Percentiles rank a stretch among this genome's conserved stretches.
Conservation (phyloP, 2,888 invertebrate genomes). For the Lasioglossum figueresi region DNA sequence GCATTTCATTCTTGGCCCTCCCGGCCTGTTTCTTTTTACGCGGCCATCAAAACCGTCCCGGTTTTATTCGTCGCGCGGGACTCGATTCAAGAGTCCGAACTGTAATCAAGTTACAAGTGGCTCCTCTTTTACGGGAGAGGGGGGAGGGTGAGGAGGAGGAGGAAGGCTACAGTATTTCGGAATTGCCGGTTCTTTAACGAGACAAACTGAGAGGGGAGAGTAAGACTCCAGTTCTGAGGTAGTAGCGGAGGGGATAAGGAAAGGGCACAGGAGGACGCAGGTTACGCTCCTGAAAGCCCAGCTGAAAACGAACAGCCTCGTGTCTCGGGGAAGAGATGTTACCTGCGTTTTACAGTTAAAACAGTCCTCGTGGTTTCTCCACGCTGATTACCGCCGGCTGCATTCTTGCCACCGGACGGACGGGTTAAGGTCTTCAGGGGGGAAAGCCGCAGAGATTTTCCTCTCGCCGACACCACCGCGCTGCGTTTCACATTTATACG, state of each 20-base stretch:
- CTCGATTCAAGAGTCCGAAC: slow-evolving; percentile 23
- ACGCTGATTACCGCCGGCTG: slow-evolving; percentile 53
- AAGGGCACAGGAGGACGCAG: neutral
- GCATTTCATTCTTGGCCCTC: slow-evolving; percentile 11
- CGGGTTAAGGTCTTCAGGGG: slow-evolving; percentile 27
- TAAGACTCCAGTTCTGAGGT: neutral
- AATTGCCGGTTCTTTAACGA: slow-evolving; percentile 35
- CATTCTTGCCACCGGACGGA: slow-evolving; percentile 51
- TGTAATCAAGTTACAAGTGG: slow-evolving; percentile 48
- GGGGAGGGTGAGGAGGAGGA: neutral
- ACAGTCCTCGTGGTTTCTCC: slow-evolving; percentile 54
- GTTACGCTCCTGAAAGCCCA: slow-evolving; percentile 50
- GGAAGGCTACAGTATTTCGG: slow-evolving; percentile 26
- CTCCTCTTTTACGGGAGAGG: slow-evolving; percentile 17
- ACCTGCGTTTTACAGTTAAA: slow-evolving; percentile 68
- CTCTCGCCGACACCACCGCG: slow-evolving; percentile 5
- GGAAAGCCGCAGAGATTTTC: slow-evolving; percentile 40
- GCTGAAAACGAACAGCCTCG: slow-evolving; percentile 53
- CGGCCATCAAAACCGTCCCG: slow-evolving; percentile 28
- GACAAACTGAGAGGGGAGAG: neutral
- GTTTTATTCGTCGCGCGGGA: slow-evolving; percentile 35
- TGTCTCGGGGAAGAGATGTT: slow-evolving; percentile 45
- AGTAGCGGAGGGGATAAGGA: neutral
- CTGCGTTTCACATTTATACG: neutral
- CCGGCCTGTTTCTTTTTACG: slow-evolving; percentile 40